A percentile compares a stretch with the other conserved stretches of the same genome.
Conservation (phyloP, 2,888 invertebrate genomes). For the Carterocephalus palaemon region DNA sequence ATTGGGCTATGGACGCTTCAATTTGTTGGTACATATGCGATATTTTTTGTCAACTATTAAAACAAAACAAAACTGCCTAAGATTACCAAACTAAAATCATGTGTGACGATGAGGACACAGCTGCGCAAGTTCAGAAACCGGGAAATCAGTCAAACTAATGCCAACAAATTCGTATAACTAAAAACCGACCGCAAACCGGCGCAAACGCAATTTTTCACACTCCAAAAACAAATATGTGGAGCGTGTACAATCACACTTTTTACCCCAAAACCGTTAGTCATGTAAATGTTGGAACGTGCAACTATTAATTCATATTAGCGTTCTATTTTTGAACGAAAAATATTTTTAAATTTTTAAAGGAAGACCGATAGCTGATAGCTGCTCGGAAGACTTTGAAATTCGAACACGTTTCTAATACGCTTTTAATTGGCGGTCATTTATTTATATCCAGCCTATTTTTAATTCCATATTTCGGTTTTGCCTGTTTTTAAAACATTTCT, state of each 20-base stretch:
- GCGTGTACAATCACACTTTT: slow-evolving; percentile 53
- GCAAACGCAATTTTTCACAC: slow-evolving; percentile 74
- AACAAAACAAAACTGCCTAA: slow-evolving; percentile 23
- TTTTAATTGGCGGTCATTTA: slow-evolving; percentile 30
- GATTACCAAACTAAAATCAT: slow-evolving; percentile 59
- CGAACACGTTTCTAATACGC: slow-evolving; percentile 42
- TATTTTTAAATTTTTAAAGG: slow-evolving; percentile 31
- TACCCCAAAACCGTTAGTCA: slow-evolving; percentile 35
- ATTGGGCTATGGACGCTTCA: too few species aligned
- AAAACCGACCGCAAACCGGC: slow-evolving; percentile 67
- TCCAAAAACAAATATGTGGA: slow-evolving; percentile 67
- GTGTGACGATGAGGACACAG: slow-evolving; percentile 55
- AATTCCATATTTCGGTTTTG: too few species aligned
- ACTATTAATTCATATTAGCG: slow-evolving; percentile 68
- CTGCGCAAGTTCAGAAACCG: slow-evolving; percentile 50
- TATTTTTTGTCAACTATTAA: too few species aligned
- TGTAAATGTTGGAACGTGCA: slow-evolving; percentile 42
- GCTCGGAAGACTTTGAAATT: slow-evolving; percentile 55
- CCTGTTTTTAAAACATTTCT: too few species aligned
- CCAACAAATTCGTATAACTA: slow-evolving; percentile 71
- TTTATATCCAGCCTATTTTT: slow-evolving; percentile 15
- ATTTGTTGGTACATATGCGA: too few species aligned
- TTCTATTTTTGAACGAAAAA: slow-evolving; percentile 53
- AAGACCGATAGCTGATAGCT: slow-evolving; percentile 38
- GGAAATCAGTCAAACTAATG: slow-evolving; percentile 64